Evolutionary conservation across 2,888 invertebrate genomes (phyloP), one percentile per base, ranked within the genome.

Genomic region (Tenthredo notha): DNA sequence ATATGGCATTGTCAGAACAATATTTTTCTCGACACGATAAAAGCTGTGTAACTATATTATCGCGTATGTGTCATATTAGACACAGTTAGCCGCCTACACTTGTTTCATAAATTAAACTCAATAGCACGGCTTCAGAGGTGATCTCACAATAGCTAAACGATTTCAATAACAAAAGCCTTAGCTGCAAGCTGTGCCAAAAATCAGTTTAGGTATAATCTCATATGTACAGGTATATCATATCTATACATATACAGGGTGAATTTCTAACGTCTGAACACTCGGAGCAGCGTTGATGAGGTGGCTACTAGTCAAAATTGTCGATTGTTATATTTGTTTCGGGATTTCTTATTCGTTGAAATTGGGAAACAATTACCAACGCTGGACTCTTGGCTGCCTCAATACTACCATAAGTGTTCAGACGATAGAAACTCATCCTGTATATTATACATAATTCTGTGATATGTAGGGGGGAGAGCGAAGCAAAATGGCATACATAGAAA

Each of bases 41-140:
- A 61, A 61, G 61, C 10, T 61, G 61, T 25, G 21, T 61, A 10
- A 61, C 25, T 61, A 61, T 61, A 61, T 61, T 61, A 25, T 61
- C 61, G 61, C 10, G 18, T 37, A 37, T 61, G 61, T 61, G 61
- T 61, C 61, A 61, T 61, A 61, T 54, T 7, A 54, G n/a, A 54
- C n/a, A 54, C 54, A 54, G 18, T 54, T n/a, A 54, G 43, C 43
- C 43, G 37, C 43, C 37, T 47, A 47, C 47, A 12, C 47, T 21
- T 21, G 75, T 75, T 75, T 25, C n/a, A 40, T 37, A 72, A 40
- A 72, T 72, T 18, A 72, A 37, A 72, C 40, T n/a, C 37, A n/a
- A 37, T 21, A 9, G 21, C 61, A 61, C 61, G 61, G 54, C n/a
- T 7, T 54, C 54, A 54, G 54, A 54, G 54, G n/a, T 54, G 54